Evolutionary conservation across 2,797 vertebrate genomes (phyloP), one percentile per base, ranked within the genome.

Genomic region (Enteromius radiatus): DNA sequence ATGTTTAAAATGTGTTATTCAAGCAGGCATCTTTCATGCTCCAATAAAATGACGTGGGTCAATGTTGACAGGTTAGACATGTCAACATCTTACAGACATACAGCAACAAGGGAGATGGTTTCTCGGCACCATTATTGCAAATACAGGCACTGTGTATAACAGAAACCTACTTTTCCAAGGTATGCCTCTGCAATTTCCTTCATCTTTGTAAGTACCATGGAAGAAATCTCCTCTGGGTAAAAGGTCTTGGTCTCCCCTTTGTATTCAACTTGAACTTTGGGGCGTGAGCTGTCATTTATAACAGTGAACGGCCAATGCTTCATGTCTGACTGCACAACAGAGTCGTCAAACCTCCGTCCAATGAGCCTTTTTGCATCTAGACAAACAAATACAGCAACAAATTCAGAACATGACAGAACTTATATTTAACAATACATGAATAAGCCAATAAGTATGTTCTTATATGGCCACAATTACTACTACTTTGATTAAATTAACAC

Each of bases 351-450:
- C 0, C 96, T 91, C n/a, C 97, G 95, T 5, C 97, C 98, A 31
- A 99, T 99, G 41, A 99, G 93, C 61, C 97, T 94, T 31, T 99
- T 99, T 0, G 97, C 98, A 95, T 99, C 97, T 99, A 69, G 3
- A 87, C 9, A 77, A 74, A 38, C n/a, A 59, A 17, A 73, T 8
- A 73, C 3, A 14, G 19, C 43, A 52, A 52, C 21, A 63, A 73
- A 73, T 9, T 71, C n/a, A 49, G 41, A 78, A 45, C 41, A 33
- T 17, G 2, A 43, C 33, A 21, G 8, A 28, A 78, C 21, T 70
- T 56, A 33, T 43, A 80, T 52, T 21, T 5, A 5, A 19, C 11
- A 23, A 59, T 59, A 26, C 10, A 28, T 28, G 17, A 67, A 38
- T n/a, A 41, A 41, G 2, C 33, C 10, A n/a, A 11, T 28, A 47